Evolutionary conservation across 2,888 invertebrate species (phyloP), one percentile per base, ranked within the genome.

Genomic region (Hanleya hanleyi): DNA sequence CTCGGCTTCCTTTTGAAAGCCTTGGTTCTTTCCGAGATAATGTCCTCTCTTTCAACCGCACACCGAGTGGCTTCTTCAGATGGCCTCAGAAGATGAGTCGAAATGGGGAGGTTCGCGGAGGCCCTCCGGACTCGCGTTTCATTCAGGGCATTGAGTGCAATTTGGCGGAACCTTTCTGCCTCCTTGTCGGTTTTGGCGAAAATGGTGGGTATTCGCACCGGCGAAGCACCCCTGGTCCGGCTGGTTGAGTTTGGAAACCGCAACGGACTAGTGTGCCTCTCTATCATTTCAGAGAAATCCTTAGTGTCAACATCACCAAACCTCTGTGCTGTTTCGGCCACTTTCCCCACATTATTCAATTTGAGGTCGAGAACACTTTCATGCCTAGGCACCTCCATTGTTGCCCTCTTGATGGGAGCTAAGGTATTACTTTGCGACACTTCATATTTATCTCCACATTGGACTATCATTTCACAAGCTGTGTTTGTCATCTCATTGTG

Each of bases 161-260:
- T 67, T 41, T 81, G 78, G 29, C 78, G 36, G 50, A 74, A 79
- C 36, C 73, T 67, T 5, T 37, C 69, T 7, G 75, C 77, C 35
- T 79, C 80, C 36, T 73, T 69, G 50, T 82, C 81, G 36, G 65
- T 74, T 51, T 80, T 83, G 7, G 84, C 83, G 70, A 88, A 86
- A 35, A 84, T 80, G 9, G 82, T 80, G 47, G 88, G 88, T 61
- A 89, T 82, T 50, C 84, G 76, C 15, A 89, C 75, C 5, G 88
- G 87, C 6, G 87, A 86, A 38, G 77, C 75, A 3, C 85, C 84
- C 36, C 83, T 73, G 62, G 78, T 84, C 29, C 84, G 73, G 1
- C 81, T 74, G 0, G 78, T 80, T 49, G 85, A 85, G 51, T 81
- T 84, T 7, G 83, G 81, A 75, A 86, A 86, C 33, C 86, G 79